Conservation (phyloP, 1,140 invertebrate genomes). For the Drosophila eugracilis region DNA sequence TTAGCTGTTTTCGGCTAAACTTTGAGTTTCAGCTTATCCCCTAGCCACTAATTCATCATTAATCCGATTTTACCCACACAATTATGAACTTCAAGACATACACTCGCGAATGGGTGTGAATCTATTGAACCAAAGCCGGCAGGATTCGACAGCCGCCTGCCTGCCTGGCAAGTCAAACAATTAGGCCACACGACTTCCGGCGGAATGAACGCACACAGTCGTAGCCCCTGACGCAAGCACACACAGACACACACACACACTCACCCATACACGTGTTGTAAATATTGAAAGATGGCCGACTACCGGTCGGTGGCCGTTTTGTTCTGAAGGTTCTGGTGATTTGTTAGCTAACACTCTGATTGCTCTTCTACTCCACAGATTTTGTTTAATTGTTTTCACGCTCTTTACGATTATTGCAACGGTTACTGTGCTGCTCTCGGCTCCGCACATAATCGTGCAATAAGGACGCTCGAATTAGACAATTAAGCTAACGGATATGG, state of each 20-base stretch:
- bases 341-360: constrained; percentile 8
- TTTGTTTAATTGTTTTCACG: constrained; percentile 98
- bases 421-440: constrained; percentile 95
- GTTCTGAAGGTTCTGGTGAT: constrained; percentile 17
- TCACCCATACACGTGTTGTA: constrained; percentile 47
- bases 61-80: constrained; percentile 4
- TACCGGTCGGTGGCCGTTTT: constrained; percentile 48
- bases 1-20: too few relatives aligned
- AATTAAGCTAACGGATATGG: constrained; percentile 62
- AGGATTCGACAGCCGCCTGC: constrained; percentile 15
- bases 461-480: constrained; percentile 86
- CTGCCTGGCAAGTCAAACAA: constrained; percentile 71
- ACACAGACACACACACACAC: constrained; percentile 11
- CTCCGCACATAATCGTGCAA: constrained; percentile 98
- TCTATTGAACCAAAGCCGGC: constrained; percentile 32
- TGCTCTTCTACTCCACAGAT: constrained; percentile 86
- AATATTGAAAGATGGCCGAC: constrained; percentile 59
- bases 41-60: constrained; percentile 3
- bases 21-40: too few relatives aligned
- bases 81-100: constrained; percentile 18
- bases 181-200: constrained; percentile 71
- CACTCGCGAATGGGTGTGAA: constrained; percentile 31
- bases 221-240: constrained; percentile 1
- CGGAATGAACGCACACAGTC: constrained; percentile 30
- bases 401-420: constrained; percentile 98